Evolutionary conservation across 1,140 invertebrate species (phyloP).

Genomic region (Drosophila persimilis): DNA sequence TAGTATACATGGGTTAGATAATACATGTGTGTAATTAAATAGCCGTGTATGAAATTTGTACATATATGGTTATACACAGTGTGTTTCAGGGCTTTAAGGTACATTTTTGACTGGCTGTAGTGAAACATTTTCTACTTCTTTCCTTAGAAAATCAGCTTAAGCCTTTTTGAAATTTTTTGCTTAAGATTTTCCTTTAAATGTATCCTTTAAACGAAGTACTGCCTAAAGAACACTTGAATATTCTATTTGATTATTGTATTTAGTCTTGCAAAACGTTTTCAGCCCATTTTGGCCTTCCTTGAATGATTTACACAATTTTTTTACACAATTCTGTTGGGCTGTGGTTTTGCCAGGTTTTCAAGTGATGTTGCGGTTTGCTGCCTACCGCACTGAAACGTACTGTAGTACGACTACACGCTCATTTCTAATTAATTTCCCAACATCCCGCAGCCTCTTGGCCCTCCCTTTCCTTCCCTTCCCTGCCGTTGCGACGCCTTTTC

Average conservation of each 20-base stretch:
- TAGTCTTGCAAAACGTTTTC: no score
- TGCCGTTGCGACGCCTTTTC: background rate
- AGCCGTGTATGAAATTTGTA: background rate
- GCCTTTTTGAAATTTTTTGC: no score
- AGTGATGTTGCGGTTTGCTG: constrained; percentile 9
- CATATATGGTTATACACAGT: background rate
- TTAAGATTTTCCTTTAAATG: no score
- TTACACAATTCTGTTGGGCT: background rate
- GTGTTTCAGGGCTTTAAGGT: background rate
- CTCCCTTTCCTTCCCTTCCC: background rate
- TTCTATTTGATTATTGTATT: no score
- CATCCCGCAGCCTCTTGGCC: constrained; percentile 1
- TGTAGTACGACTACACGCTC: constrained; percentile 30
- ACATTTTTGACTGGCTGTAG: background rate
- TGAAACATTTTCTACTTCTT: no score
- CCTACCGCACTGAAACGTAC: constrained; percentile 29
- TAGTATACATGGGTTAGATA: constrained; percentile 16
- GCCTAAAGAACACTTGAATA: no score
- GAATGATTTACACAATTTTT: background rate
- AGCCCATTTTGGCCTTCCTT: background rate
- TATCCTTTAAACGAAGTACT: no score
- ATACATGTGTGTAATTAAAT: constrained; percentile 4
- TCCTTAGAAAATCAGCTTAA: no score
- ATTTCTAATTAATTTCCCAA: constrained; percentile 49
- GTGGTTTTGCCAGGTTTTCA: constrained; percentile 1